Evolutionary conservation across 2,113 vertebrate species (phyloP).

Genomic region (Leptosomus discolor): DNA sequence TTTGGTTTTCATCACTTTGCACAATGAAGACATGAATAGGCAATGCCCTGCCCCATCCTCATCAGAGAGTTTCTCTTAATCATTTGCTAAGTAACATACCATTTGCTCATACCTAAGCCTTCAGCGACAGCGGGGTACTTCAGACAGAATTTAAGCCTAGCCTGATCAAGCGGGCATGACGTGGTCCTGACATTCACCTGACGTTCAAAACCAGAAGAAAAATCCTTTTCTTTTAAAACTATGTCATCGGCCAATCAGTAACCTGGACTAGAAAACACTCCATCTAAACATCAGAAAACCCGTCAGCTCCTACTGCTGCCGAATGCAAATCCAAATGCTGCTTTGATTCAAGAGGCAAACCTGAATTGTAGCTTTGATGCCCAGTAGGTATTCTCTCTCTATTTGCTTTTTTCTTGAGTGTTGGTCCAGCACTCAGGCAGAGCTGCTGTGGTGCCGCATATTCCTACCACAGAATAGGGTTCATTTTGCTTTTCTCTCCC

Average conservation of each 20-base stretch:
- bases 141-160: neutral
- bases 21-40: neutral
- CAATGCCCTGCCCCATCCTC: neutral
- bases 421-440: neutral
- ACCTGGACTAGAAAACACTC: neutral
- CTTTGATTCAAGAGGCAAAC: neutral
- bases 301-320: neutral
- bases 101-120: neutral
- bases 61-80: neutral
- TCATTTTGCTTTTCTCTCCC: neutral
- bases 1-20: neutral
- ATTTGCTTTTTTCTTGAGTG: neutral
- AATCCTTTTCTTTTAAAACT: neutral
- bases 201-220: neutral
- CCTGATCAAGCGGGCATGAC: neutral
- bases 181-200: too few species aligned
- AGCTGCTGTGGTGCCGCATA: neutral
- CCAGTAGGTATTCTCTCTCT: neutral
- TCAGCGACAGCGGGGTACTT: neutral
- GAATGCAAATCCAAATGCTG: fast-evolving
- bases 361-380: neutral
- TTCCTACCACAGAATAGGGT: neutral
- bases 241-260: neutral
- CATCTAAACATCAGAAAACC: neutral
- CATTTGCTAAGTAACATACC: neutral